Percentiles rank a stretch among this genome's conserved stretches.
phyloP scores from a whole-genome alignment of 2,113 vertebrate species.

The Datnioides undecimradiatus region DNA sequence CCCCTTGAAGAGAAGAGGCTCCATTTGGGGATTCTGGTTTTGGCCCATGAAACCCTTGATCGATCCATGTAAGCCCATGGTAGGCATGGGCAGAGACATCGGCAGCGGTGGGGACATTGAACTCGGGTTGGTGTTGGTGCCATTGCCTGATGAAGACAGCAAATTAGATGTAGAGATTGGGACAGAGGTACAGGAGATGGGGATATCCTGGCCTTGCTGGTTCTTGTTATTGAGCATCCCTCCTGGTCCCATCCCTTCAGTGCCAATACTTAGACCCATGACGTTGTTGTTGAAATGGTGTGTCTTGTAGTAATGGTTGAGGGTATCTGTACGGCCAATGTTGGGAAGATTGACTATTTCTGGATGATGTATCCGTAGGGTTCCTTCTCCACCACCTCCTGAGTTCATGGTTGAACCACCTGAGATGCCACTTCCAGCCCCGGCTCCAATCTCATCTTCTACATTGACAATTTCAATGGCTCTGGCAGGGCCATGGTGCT shows the following conservation, averaged over 20 bases:
- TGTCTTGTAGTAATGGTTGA: slow-evolving; percentile 94
- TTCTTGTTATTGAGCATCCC: slow-evolving; percentile 81
- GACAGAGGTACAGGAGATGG: slow-evolving; percentile 81
- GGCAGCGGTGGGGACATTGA: slow-evolving; percentile 82
- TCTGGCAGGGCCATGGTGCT: slow-evolving; percentile 92
- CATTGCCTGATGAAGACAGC: slow-evolving; percentile 77
- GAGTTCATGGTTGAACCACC: slow-evolving; percentile 84
- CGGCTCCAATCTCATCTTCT: slow-evolving; percentile 91
- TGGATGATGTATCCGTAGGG: slow-evolving; percentile 81
- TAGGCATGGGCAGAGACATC: slow-evolving; percentile 85
- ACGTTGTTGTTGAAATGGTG: slow-evolving; percentile 91
- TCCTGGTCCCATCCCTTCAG: slow-evolving; percentile 72
- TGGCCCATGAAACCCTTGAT: slow-evolving; percentile 90
- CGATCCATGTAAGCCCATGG: slow-evolving; percentile 87
- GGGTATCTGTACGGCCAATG: slow-evolving; percentile 88
- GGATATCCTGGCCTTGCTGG: slow-evolving; percentile 76
- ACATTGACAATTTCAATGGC: slow-evolving; percentile 96
- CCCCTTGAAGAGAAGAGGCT: slow-evolving; percentile 94
- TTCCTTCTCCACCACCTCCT: slow-evolving; percentile 75
- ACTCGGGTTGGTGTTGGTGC: slow-evolving; percentile 72
- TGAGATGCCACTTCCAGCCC: slow-evolving; percentile 83
- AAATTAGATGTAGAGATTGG: slow-evolving; percentile 77
- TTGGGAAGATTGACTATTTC: slow-evolving; percentile 89
- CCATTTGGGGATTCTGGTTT: slow-evolving; percentile 86
- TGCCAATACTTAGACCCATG: slow-evolving; percentile 80